A percentile compares a stretch with the other conserved stretches of the same genome.
Conservation (phyloP, 2,113 vertebrate genomes). For the Athene cunicularia region DNA sequence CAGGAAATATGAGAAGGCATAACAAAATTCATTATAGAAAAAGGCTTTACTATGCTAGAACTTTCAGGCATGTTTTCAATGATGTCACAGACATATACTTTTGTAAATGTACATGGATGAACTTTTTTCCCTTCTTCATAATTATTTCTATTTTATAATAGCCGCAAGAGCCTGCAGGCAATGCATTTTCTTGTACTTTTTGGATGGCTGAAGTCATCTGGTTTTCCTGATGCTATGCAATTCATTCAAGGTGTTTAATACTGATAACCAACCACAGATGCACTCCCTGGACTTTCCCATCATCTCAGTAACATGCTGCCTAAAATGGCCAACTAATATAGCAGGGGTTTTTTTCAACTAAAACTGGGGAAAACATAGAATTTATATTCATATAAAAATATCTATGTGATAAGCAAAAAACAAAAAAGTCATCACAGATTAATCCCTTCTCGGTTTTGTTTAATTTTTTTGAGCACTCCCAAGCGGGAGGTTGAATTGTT, state of each 20-base stretch:
- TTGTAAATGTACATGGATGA: not conserved
- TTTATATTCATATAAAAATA: constrained; percentile 27
- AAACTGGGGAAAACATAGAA: constrained; percentile 16
- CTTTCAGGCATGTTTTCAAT: not conserved
- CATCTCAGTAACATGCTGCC: not conserved
- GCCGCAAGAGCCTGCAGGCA: constrained; percentile 1
- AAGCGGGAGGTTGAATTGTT: constrained; percentile 3
- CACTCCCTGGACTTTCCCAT: constrained; percentile 28
- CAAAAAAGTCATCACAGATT: not conserved
- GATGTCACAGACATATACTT: not conserved
- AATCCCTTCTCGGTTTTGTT: constrained; percentile 43
- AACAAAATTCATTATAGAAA: constrained; percentile 1
- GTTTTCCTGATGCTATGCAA: not conserved
- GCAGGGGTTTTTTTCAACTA: not conserved
- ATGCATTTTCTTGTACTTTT: constrained; percentile 27
- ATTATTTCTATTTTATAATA: constrained; percentile 35
- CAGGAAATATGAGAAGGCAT: not conserved
- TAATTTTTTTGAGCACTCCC: constrained; percentile 24
- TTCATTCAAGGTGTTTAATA: constrained; percentile 58
- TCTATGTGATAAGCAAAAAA: constrained; percentile 14
- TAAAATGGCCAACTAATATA: not conserved
- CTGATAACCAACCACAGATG: constrained; percentile 47
- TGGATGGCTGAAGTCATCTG: constrained; percentile 28
- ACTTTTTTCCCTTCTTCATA: not conserved
- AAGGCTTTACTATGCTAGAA: not conserved